Percentiles rank a stretch among this genome's conserved stretches.
phyloP scores from a whole-genome alignment of 2,113 vertebrate genomes.

The Prinia subflava region DNA sequence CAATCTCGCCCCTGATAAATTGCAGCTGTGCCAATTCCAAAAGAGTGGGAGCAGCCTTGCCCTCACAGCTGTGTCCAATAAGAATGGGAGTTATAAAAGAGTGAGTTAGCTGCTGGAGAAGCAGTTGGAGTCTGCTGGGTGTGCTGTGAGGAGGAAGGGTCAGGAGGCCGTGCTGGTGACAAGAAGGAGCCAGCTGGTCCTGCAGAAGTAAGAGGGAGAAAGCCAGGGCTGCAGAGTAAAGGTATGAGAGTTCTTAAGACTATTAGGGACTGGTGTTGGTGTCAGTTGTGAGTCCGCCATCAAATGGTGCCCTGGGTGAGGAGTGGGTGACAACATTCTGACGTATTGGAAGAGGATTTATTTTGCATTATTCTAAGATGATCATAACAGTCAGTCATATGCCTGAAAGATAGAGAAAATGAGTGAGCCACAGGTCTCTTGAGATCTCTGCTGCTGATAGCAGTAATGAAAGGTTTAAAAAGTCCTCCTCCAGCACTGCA shows the following conservation, averaged over 20 bases:
- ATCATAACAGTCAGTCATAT: neutral
- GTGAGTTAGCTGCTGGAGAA: neutral
- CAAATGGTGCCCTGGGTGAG: neutral
- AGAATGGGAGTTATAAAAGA: neutral
- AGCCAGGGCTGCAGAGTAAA: neutral
- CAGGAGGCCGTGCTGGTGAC: neutral
- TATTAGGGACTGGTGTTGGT: neutral
- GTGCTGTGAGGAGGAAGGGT: neutral
- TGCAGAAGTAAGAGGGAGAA: neutral
- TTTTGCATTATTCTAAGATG: neutral
- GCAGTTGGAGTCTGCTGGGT: neutral
- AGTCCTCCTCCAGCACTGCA: neutral
- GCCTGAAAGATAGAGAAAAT: neutral
- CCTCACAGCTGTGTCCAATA: neutral
- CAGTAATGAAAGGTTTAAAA: neutral
- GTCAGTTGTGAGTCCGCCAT: neutral
- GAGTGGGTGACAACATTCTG: neutral
- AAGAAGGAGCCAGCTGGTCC: neutral
- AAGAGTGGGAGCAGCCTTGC: neutral
- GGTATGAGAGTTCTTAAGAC: neutral
- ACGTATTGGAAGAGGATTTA: neutral
- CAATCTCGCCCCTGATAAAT: neutral
- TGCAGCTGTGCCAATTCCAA: neutral
- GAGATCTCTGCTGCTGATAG: neutral
- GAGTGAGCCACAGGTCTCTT: neutral